A percentile compares a stretch with the other conserved stretches of the same genome.
These are phyloP conservation scores for Martes martes DNA, from an alignment of 2,113 vertebrate species.

Conservation along the genomic window DNA sequence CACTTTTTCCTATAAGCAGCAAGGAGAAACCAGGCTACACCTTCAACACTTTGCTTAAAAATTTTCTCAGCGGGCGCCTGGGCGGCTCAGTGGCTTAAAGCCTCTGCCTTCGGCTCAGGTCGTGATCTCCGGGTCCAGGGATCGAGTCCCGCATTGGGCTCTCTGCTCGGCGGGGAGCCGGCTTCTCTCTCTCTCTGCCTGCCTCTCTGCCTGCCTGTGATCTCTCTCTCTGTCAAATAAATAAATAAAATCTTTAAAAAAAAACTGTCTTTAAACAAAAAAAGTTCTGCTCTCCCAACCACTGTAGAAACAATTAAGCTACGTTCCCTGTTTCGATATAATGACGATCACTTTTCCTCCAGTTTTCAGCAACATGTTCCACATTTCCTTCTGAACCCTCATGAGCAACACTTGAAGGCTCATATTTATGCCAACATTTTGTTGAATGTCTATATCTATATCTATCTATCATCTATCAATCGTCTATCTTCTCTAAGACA, in stretches of 20 bases:
- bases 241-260: too few species aligned
- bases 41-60: background rate
- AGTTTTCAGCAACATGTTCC: background rate
- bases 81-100: too few species aligned
- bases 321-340: background rate
- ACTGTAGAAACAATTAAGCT: background rate
- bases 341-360: background rate
- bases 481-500: background rate
- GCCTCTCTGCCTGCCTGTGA: too few species aligned
- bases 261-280: too few species aligned
- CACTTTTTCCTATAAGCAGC: background rate
- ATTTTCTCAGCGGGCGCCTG: background rate
- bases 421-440: background rate
- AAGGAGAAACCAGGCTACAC: background rate
- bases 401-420: background rate
- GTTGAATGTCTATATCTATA: background rate
- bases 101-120: too few species aligned
- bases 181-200: too few species aligned
- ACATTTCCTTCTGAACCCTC: background rate
- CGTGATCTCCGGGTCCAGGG: too few species aligned
- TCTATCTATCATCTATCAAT: too few species aligned
- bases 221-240: too few species aligned
- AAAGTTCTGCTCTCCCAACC: background rate
- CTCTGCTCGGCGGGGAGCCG: too few species aligned
- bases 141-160: too few species aligned